A percentile compares a stretch with the other conserved stretches of the same genome.
Conservation (phyloP, 1,140 invertebrate genomes). For the Scaptodrosophila lebanonensis region DNA sequence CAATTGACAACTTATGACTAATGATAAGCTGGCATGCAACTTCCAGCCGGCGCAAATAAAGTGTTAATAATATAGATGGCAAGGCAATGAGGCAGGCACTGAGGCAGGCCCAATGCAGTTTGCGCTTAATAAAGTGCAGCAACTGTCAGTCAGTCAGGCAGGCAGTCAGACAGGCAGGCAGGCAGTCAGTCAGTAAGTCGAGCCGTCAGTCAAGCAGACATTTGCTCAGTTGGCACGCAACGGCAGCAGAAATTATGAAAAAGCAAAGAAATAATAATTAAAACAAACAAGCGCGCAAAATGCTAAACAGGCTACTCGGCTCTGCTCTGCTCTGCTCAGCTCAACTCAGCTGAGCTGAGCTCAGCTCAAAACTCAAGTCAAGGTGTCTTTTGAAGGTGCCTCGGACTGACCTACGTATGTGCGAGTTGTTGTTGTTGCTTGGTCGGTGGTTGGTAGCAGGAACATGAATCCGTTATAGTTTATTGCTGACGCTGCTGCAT, state of each 20-base stretch:
- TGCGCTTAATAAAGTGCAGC: constrained; percentile 69
- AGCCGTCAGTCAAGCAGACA: no score
- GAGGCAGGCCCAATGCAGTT: constrained; percentile 47
- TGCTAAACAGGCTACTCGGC: constrained; percentile 50
- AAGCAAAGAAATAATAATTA: constrained; percentile 75
- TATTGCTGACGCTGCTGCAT: constrained; percentile 47
- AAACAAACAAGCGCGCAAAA: constrained; percentile 71
- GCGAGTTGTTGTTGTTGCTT: constrained; percentile 9
- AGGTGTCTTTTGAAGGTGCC: constrained; percentile 32
- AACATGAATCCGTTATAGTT: constrained; percentile 75
- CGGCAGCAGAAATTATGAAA: constrained; percentile 28
- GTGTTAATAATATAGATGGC: constrained; percentile 74
- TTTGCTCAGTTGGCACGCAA: neutral
- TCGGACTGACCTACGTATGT: constrained; percentile 64
- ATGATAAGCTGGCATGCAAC: constrained; percentile 73
- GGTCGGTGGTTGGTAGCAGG: constrained; percentile 45
- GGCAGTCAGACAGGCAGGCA: constrained; percentile 45
- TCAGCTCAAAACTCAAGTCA: constrained; percentile 19
- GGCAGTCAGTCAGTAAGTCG: neutral
- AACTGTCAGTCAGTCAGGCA: constrained; percentile 49
- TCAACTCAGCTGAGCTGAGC: constrained; percentile 17
- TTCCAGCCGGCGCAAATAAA: constrained; percentile 54
- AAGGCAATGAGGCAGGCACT: constrained; percentile 12
- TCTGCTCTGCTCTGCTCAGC: constrained; percentile 25
- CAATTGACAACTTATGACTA: constrained; percentile 75